Evolutionary conservation across 2,888 invertebrate species (phyloP).

Genomic region (Xanthia icteritia): DNA sequence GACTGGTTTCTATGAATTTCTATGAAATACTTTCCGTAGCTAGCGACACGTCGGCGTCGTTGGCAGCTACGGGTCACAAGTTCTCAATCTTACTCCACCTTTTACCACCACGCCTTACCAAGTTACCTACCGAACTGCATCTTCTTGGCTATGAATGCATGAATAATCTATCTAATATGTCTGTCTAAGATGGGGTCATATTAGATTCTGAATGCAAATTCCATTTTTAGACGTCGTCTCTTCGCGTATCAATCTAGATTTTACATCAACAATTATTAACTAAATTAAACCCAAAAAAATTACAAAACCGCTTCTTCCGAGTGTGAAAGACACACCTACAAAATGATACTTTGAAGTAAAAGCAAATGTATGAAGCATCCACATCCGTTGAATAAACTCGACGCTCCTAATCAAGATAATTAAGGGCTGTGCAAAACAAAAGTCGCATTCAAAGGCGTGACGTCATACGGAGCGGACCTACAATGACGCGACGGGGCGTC

Average conservation of each 20-base stretch:
- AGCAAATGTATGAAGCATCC: constrained; percentile 43
- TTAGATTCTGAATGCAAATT: too few species aligned
- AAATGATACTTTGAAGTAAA: constrained; percentile 29
- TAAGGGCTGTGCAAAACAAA: constrained; percentile 84
- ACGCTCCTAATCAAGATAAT: constrained; percentile 84
- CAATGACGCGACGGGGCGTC: constrained; percentile 80
- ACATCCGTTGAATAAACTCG: constrained; percentile 63
- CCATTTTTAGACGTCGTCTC: too few species aligned
- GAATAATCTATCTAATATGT: neutral
- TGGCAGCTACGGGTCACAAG: neutral
- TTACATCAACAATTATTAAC: constrained; percentile 34
- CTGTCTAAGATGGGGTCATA: neutral
- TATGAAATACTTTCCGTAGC: too few species aligned
- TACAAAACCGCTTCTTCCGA: constrained; percentile 11
- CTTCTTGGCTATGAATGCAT: neutral
- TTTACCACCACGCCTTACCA: neutral
- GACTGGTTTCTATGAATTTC: too few species aligned
- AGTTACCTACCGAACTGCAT: neutral
- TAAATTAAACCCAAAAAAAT: constrained; percentile 24
- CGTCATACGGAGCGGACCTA: constrained; percentile 75
- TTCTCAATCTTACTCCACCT: too few species aligned
- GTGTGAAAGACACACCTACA: constrained; percentile 15
- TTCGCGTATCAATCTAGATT: neutral
- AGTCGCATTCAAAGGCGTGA: constrained; percentile 80
- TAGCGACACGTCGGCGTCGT: too few species aligned